Conservation (phyloP, 2,888 invertebrate species). For the Scaptomyza polygonia region DNA sequence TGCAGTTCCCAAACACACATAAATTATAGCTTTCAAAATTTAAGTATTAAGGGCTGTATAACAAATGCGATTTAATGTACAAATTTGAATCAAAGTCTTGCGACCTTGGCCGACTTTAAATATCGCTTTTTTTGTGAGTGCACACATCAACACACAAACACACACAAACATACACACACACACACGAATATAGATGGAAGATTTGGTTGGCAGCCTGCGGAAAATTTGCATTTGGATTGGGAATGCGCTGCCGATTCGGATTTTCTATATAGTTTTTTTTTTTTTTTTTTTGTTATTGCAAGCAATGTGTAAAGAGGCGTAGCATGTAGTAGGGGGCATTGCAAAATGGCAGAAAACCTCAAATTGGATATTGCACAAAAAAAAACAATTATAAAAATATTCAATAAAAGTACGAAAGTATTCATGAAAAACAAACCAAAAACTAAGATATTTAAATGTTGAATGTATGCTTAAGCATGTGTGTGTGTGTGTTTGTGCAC, state of each 20-base stretch:
- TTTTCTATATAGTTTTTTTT: too few species aligned
- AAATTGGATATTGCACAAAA: slow-evolving; percentile 46
- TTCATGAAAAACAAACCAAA: slow-evolving; percentile 25
- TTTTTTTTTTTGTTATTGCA: slow-evolving; percentile 18
- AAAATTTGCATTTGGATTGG: slow-evolving; percentile 68
- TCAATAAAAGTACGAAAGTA: slow-evolving; percentile 1
- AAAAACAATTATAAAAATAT: neutral
- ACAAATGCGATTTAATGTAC: too few species aligned
- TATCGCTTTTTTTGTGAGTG: neutral
- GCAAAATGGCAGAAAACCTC: slow-evolving; percentile 68
- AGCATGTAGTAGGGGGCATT: slow-evolving; percentile 19
- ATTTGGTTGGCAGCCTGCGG: slow-evolving; percentile 65
- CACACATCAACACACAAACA: slow-evolving; percentile 19
- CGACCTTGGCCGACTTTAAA: neutral
- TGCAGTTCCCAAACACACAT: too few species aligned
- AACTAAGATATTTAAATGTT: slow-evolving; percentile 12
- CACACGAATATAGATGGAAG: slow-evolving; percentile 17
- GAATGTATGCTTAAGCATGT: slow-evolving; percentile 16
- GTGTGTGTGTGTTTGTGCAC: slow-evolving; percentile 6
- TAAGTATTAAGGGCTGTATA: too few species aligned
- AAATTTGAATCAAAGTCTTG: neutral
- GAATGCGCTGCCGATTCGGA: slow-evolving; percentile 51
- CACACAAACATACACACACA: slow-evolving; percentile 17
- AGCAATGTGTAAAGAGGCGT: slow-evolving; percentile 3
- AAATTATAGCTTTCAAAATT: too few species aligned